Evolutionary conservation across 2,888 invertebrate genomes (phyloP).

Genomic region (Holacanthella duospinosa): DNA sequence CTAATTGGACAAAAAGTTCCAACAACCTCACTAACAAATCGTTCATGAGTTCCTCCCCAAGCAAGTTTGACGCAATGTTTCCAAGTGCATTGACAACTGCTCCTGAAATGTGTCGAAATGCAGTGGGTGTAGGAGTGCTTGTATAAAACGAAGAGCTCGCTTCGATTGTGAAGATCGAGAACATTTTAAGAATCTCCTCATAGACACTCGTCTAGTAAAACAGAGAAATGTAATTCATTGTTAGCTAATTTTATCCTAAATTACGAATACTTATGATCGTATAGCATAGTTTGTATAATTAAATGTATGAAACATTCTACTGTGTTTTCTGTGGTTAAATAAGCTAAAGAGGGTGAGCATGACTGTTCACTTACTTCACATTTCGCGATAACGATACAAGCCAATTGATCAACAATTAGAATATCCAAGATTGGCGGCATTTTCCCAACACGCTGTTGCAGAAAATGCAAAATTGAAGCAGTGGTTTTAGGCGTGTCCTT

Average conservation of each 20-base stretch:
- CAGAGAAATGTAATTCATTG: conserved; percentile 6
- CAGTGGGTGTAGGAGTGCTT: conserved; percentile 42
- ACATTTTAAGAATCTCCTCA: conserved; percentile 96
- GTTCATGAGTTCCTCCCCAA: conserved; percentile 70
- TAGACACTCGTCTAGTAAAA: conserved; percentile 52
- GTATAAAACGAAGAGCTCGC: conserved; percentile 69
- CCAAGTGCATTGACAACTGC: conserved; percentile 94
- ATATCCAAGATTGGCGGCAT: conserved; percentile 86
- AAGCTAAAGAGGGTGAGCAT: neutral
- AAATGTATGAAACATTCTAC: too few species aligned
- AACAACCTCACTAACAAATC: conserved; percentile 78
- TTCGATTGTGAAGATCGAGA: conserved; percentile 87
- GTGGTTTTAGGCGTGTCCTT: conserved; percentile 89
- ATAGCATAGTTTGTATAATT: neutral
- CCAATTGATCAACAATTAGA: conserved; percentile 91
- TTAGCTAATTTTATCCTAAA: neutral
- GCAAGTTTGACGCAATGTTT: conserved; percentile 87
- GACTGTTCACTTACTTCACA: conserved; percentile 54
- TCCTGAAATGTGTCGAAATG: conserved; percentile 67
- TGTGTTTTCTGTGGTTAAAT: neutral
- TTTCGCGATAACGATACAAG: conserved; percentile 93
- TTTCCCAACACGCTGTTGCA: conserved; percentile 86
- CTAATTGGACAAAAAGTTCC: conserved; percentile 94
- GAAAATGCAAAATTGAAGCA: conserved; percentile 89
- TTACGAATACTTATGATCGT: neutral